Base-by-base conservation (phyloP, 2,113 vertebrate species). In the Engystomops pustulosus region DNA sequence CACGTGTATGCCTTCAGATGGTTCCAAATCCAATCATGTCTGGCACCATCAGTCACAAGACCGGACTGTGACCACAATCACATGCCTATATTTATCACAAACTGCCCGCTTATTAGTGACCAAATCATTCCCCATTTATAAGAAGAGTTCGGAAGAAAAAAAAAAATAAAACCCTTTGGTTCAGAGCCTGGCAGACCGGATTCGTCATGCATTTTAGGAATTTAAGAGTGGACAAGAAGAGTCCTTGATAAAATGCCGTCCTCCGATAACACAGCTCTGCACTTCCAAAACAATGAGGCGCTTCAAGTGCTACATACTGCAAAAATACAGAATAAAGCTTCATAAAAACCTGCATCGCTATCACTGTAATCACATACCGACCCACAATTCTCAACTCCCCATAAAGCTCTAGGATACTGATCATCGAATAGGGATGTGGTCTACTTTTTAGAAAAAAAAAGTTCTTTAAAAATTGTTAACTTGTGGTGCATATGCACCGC, bases 31-130 rank as follows among this genome's bases (percentile, higher is more conserved):
- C n/a, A n/a, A n/a, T n/a, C n/a, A n/a, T n/a, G n/a, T n/a, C n/a
- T n/a, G n/a, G n/a, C 5, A 34, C 18, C 41, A 17, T 1, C 78
- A 80, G 58, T 65, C 55, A 79, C 60, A 67, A 67, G 78, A 30
- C 60, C 23, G 27, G 17, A 18, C n/a, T 47, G 32, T 55, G 76
- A 47, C 77, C 25, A 4, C 15, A 45, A 65, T 80, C 78, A 80
- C 41, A 32, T 47, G 78, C 10, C 27, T 38, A 20, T 49, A 25
- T 49, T 34, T 67, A 18, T 8, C 58, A 80, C 15, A 23, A 17
- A 9, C 9, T 65, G 25, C 49, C 38, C 9, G 62, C 1, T 9
- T 79, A 25, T 67, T 11, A 58, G 18, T 4, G 51, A 78, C 20
- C 38, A 38, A 78, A 77, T 58, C 18, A 38, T n/a, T 55, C 20